Evolutionary conservation across 1,140 invertebrate genomes (phyloP).

Genomic region (Pseudobourletiella spinata): DNA sequence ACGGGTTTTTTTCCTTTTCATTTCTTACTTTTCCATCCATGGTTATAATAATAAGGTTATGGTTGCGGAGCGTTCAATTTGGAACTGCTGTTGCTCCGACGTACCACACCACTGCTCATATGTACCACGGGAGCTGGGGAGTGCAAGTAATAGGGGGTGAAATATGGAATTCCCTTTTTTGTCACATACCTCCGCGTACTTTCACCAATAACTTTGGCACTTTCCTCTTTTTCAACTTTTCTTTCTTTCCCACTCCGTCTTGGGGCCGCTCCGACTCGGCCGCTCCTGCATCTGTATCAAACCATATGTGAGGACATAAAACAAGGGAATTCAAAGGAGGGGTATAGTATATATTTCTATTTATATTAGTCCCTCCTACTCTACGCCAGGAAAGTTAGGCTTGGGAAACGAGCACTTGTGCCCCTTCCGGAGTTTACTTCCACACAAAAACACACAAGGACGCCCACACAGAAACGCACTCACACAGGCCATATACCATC

Average conservation of each 20-base stretch:
- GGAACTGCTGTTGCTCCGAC: neutral
- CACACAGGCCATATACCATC: too few species aligned
- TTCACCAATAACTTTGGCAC: slow-evolving; percentile 7
- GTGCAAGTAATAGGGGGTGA: neutral
- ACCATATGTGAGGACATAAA: neutral
- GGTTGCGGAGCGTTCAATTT: neutral
- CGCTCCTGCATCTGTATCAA: neutral
- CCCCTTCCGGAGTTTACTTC: too few species aligned
- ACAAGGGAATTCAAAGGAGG: too few species aligned
- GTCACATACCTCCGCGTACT: neutral
- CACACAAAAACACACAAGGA: too few species aligned
- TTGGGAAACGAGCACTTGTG: too few species aligned
- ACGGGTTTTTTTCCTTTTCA: neutral
- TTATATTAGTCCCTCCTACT: too few species aligned
- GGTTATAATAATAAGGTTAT: neutral
- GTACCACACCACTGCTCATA: neutral
- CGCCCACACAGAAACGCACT: too few species aligned
- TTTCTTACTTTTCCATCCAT: neutral
- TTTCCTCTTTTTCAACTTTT: slow-evolving; percentile 7
- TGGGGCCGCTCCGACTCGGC: neutral
- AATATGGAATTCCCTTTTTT: slow-evolving; percentile 1
- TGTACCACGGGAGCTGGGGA: neutral
- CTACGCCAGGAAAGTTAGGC: too few species aligned
- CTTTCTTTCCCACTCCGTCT: neutral
- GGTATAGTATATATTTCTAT: too few species aligned